Evolutionary conservation across 2,113 vertebrate species (phyloP), one percentile per base, ranked within the genome.

Genomic region (Eretmochelys imbricata): DNA sequence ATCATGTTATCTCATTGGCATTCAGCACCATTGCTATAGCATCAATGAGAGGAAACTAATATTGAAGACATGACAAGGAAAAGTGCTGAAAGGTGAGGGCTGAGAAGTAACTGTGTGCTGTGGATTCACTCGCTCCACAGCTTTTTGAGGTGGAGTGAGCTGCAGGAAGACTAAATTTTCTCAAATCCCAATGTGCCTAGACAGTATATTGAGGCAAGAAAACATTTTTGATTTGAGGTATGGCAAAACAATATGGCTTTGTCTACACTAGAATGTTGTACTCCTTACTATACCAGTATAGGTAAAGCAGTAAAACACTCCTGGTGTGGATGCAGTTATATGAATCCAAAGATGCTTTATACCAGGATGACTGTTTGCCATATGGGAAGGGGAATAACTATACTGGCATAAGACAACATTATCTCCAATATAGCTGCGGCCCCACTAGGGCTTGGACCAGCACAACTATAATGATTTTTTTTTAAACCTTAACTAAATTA

Each of bases 31-130:
- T 27, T 78, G 24, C 80, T 91, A 85, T 79, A 46, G 27, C 24
- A 84, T 78, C 51, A 48, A 85, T 90, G 85, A 24, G 83, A 96
- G 94, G 65, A 80, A 53, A 80, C 82, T 51, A 86, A 75, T 82
- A 29, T 53, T 85, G 42, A 87, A 91, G 80, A 51, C 75, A 62
- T 49, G 48, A 55, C 35, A 93, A 62, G 25, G 69, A 54, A 65
- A 88, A 76, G 50, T 49, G 14, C 79, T 75, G 69, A 75, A 91
- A 87, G 89, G 55, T 24, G 54, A 92, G 19, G 38, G 14, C 51
- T 92, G 46, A 93, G 29, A 90, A 90, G 80, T 82, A 59, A 62
- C 24, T 79, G 62, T 78, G 69, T 80, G 24, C 46, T 59, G 53
- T 2, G 90, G 10, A 55, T 51, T 42, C 11, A 82, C 90, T 72